Base-by-base conservation (phyloP, 1,140 invertebrate species). In the Scaptodrosophila lebanonensis region DNA sequence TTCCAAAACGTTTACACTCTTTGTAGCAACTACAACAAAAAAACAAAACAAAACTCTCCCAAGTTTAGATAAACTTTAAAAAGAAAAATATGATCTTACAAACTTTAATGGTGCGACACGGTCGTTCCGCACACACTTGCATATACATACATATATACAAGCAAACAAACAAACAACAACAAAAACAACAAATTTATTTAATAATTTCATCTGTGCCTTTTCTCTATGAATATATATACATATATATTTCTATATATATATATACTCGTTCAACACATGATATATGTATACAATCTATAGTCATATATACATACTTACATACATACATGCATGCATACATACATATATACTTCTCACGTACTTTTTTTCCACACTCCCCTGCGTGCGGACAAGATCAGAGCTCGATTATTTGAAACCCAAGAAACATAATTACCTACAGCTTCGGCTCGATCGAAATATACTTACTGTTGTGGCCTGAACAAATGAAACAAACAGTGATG, bases 171-270 rank as follows among this genome's bases (percentile, higher is more conserved):
- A 53, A 25, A 33, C 36, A 44, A 48, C 52, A 33, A 47, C 51
- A 29, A 47, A 67, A 67, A 58, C 65, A 61, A 72, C 68, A 68
- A 54, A 69, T 68, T 79, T 79, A 82, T 71, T 33, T 61, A 64
- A 79, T 79, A 79, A 73, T 82, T 79, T 79, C 73, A 79, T 79
- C 73, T 79, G 73, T 79, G 73, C 73, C 73, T 25, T 79, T 79
- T 79, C 73, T 79, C 73, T 82, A 58, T 39, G 39, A 63, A 51
- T 45, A 77, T 71, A 59, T 65, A 70, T 57, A 66, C 58, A 57
- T 62, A 56, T 58, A 56, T 25, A 63, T 39, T 48, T 36, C 47
- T 39, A 32, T 20, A 59, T 30, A 66, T 44, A 52, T 62, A 60
- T 56, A 54, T 44, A 39, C 47, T 17, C n/a, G n/a, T n/a, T n/a